phyloP scores from a whole-genome alignment of 1,140 invertebrate species.

The Papilio polyxenes region DNA sequence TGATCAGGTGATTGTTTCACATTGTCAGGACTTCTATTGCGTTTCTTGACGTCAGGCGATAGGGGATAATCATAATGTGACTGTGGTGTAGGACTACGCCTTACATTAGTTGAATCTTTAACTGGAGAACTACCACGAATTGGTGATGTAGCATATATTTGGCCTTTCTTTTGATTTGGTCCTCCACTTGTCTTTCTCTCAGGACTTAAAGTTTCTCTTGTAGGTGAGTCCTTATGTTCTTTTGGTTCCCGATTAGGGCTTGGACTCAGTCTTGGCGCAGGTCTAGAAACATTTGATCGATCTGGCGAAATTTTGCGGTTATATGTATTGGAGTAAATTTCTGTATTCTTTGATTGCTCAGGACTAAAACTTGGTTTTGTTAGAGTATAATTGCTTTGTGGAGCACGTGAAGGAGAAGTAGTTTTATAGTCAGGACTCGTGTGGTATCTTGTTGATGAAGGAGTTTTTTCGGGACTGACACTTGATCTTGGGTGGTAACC shows the following conservation, averaged over 20 bases:
- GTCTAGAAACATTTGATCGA: slow-evolving; percentile 13
- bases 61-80: slow-evolving; percentile 26
- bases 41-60: slow-evolving; percentile 21
- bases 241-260: slow-evolving; percentile 33
- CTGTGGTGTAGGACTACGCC: slow-evolving; percentile 20
- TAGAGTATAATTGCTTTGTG: background rate
- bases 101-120: slow-evolving; percentile 15
- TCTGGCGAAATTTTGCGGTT: slow-evolving; percentile 10
- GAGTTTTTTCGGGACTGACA: slow-evolving; percentile 40
- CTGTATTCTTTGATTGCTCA: background rate
- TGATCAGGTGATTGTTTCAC: background rate
- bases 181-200: slow-evolving; percentile 48
- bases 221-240: slow-evolving; percentile 13
- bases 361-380: slow-evolving; percentile 22
- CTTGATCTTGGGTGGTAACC: slow-evolving; percentile 45
- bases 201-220: slow-evolving; percentile 46
- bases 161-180: slow-evolving; percentile 41
- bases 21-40: background rate
- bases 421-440: slow-evolving; percentile 19
- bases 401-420: slow-evolving; percentile 4
- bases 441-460: background rate
- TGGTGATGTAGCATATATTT: slow-evolving; percentile 34
- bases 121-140: slow-evolving; percentile 25
- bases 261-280: background rate
- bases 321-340: background rate